phyloP scores from a whole-genome alignment of 2,113 vertebrate species.

The Aspidoscelis tigris region DNA sequence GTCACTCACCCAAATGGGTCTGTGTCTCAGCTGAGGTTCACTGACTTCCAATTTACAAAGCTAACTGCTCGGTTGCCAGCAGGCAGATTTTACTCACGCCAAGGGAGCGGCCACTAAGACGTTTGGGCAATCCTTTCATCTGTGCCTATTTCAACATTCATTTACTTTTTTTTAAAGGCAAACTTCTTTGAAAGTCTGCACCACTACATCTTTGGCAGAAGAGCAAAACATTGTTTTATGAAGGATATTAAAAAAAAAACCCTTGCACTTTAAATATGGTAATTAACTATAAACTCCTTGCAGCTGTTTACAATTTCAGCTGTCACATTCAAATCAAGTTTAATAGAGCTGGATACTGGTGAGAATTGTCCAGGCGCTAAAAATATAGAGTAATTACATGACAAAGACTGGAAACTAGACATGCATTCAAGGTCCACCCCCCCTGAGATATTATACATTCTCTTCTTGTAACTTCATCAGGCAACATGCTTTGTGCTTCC shows the following conservation, averaged over 20 bases:
- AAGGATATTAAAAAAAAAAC: not conserved
- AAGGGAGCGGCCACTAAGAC: not conserved
- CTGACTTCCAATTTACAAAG: not conserved
- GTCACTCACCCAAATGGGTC: too few species aligned
- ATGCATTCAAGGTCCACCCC: slow-evolving; percentile 41
- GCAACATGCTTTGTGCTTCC: fast-evolving
- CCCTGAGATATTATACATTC: not conserved
- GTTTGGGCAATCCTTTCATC: not conserved
- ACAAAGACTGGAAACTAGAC: slow-evolving; percentile 43
- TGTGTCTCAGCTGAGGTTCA: not conserved
- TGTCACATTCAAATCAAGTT: slow-evolving; percentile 80
- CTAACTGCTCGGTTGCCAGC: not conserved
- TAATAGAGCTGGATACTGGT: slow-evolving; percentile 70
- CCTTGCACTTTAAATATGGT: slow-evolving; percentile 73
- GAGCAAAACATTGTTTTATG: slow-evolving; percentile 35
- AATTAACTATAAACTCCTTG: slow-evolving; percentile 79
- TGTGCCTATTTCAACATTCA: slow-evolving; percentile 51
- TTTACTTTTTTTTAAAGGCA: slow-evolving; percentile 38
- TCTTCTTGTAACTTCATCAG: not conserved
- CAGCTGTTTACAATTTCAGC: slow-evolving; percentile 82
- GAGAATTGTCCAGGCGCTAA: slow-evolving; percentile 77
- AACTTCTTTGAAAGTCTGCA: slow-evolving; percentile 64
- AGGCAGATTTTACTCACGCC: not conserved
- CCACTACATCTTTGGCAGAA: slow-evolving; percentile 75
- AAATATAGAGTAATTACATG: slow-evolving; percentile 70